Evolutionary conservation across 1,140 invertebrate genomes (phyloP), one percentile per base, ranked within the genome.

Genomic region (Psilanteris sp.): DNA sequence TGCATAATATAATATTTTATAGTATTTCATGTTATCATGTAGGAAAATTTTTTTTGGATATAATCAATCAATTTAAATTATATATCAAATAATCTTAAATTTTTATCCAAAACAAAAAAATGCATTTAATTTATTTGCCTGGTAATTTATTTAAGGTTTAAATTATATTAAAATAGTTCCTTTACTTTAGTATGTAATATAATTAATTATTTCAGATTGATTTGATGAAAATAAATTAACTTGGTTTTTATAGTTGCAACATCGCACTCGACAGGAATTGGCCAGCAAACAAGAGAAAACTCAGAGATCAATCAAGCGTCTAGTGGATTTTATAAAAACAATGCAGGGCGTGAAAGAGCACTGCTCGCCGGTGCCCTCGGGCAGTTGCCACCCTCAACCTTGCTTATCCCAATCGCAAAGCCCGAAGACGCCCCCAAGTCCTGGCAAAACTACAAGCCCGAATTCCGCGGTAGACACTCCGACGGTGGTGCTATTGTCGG

Each of bases 301-400:
- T 3, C 86, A 86, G 79, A 87, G 52, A 24, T 88, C 85, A 22
- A 87, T 88, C 81, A 88, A 87, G 9, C 83, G 86, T 2, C 78
- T 88, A 22, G 79, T 85, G 82, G 86, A 88, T 46, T 88, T 88
- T 68, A 87, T 87, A 81, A 87, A 82, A 34, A 37, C 80, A 81
- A 87, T 88, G 71, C 86, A 88, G 34, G 68, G 67, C 22, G 50
- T 34, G 44, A 67, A 34, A 74, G 73, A 52, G 36, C 59, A 32
- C 10, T 79, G 80, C 52, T 83, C 79, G 44, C 80, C 46, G 41
- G 62, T 6, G 71, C 70, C 75, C 68, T 87, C 84, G 77, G 75
- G 10, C 81, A 87, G 52, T 62, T 87, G 39, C 85, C 87, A 36
- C 54, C 86, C 55, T 87, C 86, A 16, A 87, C 85, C 71, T 80